These are phyloP conservation scores for Dendroctonus ponderosae DNA, from an alignment of 1,140 invertebrate species.

Conservation along the genomic window DNA sequence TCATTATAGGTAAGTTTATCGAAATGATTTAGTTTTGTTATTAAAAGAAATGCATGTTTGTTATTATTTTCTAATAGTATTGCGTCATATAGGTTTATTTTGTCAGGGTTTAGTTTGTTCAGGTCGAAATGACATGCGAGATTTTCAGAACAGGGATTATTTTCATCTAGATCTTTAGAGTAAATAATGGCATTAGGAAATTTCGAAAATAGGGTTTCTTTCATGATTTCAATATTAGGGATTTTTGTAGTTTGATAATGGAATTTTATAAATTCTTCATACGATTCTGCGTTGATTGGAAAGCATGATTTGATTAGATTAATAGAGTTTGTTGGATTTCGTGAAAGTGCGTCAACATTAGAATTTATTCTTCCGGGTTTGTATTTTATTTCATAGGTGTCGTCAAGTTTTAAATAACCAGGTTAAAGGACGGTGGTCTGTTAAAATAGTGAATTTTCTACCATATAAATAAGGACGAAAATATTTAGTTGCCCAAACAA, in stretches of 20 bases:
- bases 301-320: slow-evolving; percentile 15
- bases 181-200: slow-evolving; percentile 39
- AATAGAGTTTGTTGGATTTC: slow-evolving; percentile 28
- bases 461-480: slow-evolving; percentile 27
- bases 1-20: slow-evolving; percentile 42
- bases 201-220: slow-evolving; percentile 36
- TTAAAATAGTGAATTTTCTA: slow-evolving; percentile 22
- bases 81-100: slow-evolving; percentile 25
- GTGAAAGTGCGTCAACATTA: slow-evolving; percentile 39
- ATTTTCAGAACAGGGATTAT: slow-evolving; percentile 37
- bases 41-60: slow-evolving; percentile 36
- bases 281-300: too few species aligned
- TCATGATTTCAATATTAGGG: slow-evolving; percentile 33
- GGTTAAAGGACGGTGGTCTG: slow-evolving; percentile 36
- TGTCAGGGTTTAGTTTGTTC: slow-evolving; percentile 13
- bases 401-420: slow-evolving; percentile 48
- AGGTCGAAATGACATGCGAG: slow-evolving; percentile 33
- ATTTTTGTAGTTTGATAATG: slow-evolving; percentile 40
- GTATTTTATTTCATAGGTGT: slow-evolving; percentile 52
- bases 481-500: slow-evolving; percentile 26
- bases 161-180: slow-evolving; percentile 42
- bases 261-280: slow-evolving; percentile 42
- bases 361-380: slow-evolving; percentile 49
- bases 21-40: slow-evolving; percentile 39
- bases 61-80: slow-evolving; percentile 30